Evolutionary conservation across 2,113 vertebrate species (phyloP).

Genomic region (Lonchura striata): DNA sequence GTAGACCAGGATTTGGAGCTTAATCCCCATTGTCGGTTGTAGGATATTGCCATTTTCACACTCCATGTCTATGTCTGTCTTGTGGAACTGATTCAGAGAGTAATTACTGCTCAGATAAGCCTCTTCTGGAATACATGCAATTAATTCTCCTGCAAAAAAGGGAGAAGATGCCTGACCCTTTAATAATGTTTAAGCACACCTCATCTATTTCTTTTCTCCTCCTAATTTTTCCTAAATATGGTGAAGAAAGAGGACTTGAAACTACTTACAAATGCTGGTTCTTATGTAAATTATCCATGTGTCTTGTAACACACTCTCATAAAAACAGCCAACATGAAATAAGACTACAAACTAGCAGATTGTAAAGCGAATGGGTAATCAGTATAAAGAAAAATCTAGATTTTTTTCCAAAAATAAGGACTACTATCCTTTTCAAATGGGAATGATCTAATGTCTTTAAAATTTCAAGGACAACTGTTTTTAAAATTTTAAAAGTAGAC

Average conservation of each 20-base stretch:
- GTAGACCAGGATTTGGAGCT: background rate
- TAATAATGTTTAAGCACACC: slow-evolving; percentile 74
- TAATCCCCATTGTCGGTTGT: slow-evolving; percentile 47
- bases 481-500: background rate
- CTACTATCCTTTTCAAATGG: slow-evolving; percentile 2
- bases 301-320: slow-evolving; percentile 29
- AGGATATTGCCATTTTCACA: slow-evolving; percentile 52
- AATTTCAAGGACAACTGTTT: slow-evolving; percentile 14
- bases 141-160: slow-evolving; percentile 64
- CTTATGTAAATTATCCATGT: slow-evolving; percentile 50
- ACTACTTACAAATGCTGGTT: slow-evolving; percentile 61
- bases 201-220: slow-evolving; percentile 72
- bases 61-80: slow-evolving; percentile 29
- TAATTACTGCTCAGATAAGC: slow-evolving; percentile 71
- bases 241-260: slow-evolving; percentile 66
- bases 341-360: slow-evolving; percentile 35
- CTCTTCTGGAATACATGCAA: slow-evolving; percentile 60
- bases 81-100: slow-evolving; percentile 35
- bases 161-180: slow-evolving; percentile 57
- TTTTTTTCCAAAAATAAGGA: background rate
- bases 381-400: slow-evolving; percentile 13
- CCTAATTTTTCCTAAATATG: slow-evolving; percentile 70
- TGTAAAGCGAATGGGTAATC: slow-evolving; percentile 1
- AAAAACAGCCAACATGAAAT: slow-evolving; percentile 57
- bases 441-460: background rate